These are phyloP conservation scores for Trinorchestia longiramus DNA, from an alignment of 1,140 invertebrate genomes.

Conservation along the genomic window DNA sequence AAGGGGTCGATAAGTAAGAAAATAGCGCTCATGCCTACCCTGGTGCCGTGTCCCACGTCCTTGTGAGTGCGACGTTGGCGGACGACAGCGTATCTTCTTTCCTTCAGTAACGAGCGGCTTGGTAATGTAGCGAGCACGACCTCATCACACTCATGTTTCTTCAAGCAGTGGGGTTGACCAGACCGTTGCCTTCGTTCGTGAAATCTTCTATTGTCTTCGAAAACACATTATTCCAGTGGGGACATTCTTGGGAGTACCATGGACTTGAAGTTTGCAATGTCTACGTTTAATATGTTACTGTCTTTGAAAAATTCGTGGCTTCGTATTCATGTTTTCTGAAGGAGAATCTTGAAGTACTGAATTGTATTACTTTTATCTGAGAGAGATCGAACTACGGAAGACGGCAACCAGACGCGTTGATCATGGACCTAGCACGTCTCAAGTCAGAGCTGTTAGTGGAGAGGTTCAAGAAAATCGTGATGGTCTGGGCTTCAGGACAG, in stretches of 20 bases:
- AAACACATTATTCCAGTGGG: neutral
- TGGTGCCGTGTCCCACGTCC: neutral
- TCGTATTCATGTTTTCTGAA: neutral
- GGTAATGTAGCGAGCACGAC: slow-evolving; percentile 37
- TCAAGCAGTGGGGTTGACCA: slow-evolving; percentile 18
- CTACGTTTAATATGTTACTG: neutral
- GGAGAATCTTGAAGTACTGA: neutral
- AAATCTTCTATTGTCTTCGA: neutral
- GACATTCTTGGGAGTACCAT: neutral
- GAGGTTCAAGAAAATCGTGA: neutral
- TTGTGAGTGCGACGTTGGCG: neutral
- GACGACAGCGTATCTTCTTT: slow-evolving; percentile 3
- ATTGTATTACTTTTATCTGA: neutral
- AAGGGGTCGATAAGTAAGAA: neutral
- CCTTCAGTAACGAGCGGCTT: slow-evolving; percentile 29
- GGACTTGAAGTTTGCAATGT: neutral
- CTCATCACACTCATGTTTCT: slow-evolving; percentile 24
- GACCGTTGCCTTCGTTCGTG: neutral
- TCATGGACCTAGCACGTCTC: neutral
- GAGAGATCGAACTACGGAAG: neutral
- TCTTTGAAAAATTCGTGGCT: neutral
- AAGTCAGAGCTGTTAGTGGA: neutral
- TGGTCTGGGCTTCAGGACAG: slow-evolving; percentile 36
- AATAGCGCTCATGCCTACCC: no score
- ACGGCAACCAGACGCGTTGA: neutral